Base-by-base conservation (phyloP, 1,140 invertebrate genomes). In the Wiebesia pumilae region DNA sequence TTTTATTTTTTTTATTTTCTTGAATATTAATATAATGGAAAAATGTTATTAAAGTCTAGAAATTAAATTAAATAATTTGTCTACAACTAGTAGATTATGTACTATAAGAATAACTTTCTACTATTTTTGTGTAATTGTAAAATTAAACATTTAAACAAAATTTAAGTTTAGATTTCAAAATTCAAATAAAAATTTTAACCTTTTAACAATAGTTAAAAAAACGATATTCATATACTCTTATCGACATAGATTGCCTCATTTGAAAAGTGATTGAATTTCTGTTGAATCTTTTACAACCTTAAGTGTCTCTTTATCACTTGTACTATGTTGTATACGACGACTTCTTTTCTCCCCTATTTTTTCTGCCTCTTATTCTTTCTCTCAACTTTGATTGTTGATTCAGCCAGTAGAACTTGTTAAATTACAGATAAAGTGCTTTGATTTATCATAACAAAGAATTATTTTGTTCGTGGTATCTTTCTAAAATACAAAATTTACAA, bases 371-470 rank as follows among this genome's bases (percentile, higher is more conserved):
- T 86, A 14, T 58, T 27, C 30, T 51, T 47, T 65, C 27, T 62
- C 12, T 47, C 27, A 81, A 77, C 77, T 86, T 78, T 82, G 54
- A 67, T 38, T 38, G 62, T 81, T 81, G 67, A 81, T 35, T 69
- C 79, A 73, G 67, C 71, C 35, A 3, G 33, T 19, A 33, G 75
- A 67, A 58, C 69, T 87, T 80, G 65, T 38, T 73, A 38, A 35
- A 12, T 40, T n/a, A 27, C 3, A 78, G 82, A 83, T 83, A 81
- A 83, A 85, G 71, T 40, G n/a, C 77, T 83, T 86, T 65, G 78
- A 80, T 77, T 71, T 77, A 85, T 84, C 54, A 80, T 1, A 71
- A 69, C 62, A 43, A 24, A 69, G 71, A 73, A 83, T 73, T 81
- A 87, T 62, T 69, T 58, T 77, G 83, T 58, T 54, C 71, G 38